Evolutionary conservation across 2,113 vertebrate genomes (phyloP).

Genomic region (Takifugu flavidus): DNA sequence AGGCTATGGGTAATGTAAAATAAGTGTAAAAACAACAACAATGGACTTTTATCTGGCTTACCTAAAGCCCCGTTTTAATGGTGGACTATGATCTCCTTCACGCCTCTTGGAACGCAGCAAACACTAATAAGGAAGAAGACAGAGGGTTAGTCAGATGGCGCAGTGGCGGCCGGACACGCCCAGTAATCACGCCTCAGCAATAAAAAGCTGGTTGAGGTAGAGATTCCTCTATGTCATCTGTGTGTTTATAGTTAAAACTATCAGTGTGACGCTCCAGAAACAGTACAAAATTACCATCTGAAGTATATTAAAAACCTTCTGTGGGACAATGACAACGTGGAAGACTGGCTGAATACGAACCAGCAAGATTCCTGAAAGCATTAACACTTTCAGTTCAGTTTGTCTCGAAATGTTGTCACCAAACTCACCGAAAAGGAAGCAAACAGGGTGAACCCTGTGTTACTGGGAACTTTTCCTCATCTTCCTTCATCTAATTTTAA

Average conservation of each 20-base stretch:
- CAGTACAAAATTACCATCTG: too few species aligned
- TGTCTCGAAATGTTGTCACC: too few species aligned
- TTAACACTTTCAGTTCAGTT: too few species aligned
- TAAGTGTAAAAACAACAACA: background rate
- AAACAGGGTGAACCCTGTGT: too few species aligned
- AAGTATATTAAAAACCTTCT: too few species aligned
- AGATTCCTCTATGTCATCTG: background rate
- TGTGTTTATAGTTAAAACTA: background rate
- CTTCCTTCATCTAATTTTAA: too few species aligned
- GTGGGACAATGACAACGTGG: too few species aligned
- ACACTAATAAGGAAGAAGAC: conserved; percentile 57
- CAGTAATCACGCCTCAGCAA: conserved; percentile 56
- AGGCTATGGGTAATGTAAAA: background rate
- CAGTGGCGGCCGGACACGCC: conserved; percentile 50
- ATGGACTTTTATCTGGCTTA: background rate
- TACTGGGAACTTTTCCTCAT: too few species aligned
- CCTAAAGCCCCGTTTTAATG: conserved; percentile 28
- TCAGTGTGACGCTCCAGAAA: background rate
- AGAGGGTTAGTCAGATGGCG: conserved; percentile 44
- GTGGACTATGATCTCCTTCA: conserved; percentile 23
- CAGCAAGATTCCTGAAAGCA: too few species aligned
- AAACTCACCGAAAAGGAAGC: too few species aligned
- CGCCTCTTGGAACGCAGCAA: conserved; percentile 32
- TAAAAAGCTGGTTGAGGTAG: background rate
- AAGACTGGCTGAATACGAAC: too few species aligned